Evolutionary conservation across 2,888 invertebrate species (phyloP).

Genomic region (Drosophila tanythrix): DNA sequence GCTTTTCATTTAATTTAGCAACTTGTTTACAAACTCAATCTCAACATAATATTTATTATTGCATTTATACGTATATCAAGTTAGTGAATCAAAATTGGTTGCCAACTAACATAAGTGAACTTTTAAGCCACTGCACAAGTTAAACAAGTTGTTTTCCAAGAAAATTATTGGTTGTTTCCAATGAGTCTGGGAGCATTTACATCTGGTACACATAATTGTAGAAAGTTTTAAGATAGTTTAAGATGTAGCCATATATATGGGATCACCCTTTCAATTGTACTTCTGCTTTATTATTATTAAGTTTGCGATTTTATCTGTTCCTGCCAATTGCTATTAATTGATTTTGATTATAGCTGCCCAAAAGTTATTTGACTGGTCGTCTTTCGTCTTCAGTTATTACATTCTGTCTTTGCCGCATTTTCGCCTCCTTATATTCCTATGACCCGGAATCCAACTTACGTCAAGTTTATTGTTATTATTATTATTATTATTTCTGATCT

Average conservation of each 20-base stretch:
- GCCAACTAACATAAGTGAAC: neutral
- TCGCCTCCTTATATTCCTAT: too few species aligned
- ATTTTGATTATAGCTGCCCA: neutral
- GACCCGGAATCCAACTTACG: too few species aligned
- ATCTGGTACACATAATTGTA: neutral
- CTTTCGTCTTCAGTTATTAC: neutral
- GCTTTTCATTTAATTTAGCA: slow-evolving; percentile 4
- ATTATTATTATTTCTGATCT: neutral
- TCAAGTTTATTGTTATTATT: too few species aligned
- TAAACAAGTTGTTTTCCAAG: neutral
- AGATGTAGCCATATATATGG: neutral
- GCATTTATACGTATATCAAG: neutral
- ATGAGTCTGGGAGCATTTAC: neutral
- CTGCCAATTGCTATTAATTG: neutral
- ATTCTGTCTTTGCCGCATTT: neutral
- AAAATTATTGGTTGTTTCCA: neutral
- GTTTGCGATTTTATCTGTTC: neutral
- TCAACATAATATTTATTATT: neutral
- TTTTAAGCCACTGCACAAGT: neutral
- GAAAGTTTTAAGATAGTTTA: neutral
- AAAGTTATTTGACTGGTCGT: neutral
- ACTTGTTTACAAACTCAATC: neutral
- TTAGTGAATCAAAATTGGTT: neutral
- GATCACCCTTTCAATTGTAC: too few species aligned
- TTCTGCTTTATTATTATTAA: too few species aligned